phyloP scores from a whole-genome alignment of 2,888 invertebrate species.

The Notodonta ziczac region DNA sequence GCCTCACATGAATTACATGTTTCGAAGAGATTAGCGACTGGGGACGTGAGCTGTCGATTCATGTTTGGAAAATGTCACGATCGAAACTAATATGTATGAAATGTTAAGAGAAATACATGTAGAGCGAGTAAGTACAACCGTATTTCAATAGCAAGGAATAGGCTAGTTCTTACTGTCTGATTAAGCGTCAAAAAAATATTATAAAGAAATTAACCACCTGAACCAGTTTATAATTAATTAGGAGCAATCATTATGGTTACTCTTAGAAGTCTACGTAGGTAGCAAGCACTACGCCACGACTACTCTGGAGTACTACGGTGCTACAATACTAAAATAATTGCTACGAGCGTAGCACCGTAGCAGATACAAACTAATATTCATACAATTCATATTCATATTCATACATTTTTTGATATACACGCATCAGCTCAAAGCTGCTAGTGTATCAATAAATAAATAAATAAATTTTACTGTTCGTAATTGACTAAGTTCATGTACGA shows the following conservation, averaged over 20 bases:
- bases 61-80: not conserved
- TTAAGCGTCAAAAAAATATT: too few relatives aligned
- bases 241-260: not conserved
- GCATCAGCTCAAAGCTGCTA: too few relatives aligned
- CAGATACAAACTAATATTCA: not conserved
- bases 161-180: not conserved
- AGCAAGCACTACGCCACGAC: not conserved
- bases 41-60: conserved; percentile 1
- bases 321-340: not conserved
- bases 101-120: not conserved
- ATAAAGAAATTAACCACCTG: not conserved
- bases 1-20: conserved; percentile 8
- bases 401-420: too few relatives aligned
- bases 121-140: not conserved
- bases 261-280: not conserved
- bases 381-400: too few relatives aligned
- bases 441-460: too few relatives aligned
- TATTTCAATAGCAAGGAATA: not conserved
- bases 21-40: conserved; percentile 1
- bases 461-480: too few relatives aligned
- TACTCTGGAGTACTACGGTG: not conserved
- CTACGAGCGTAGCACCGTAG: not conserved
- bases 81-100: not conserved
- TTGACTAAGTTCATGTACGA: too few relatives aligned
- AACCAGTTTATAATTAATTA: not conserved